Base-by-base conservation (phyloP, 2,113 vertebrate species). In the Chaetura pelagica region DNA sequence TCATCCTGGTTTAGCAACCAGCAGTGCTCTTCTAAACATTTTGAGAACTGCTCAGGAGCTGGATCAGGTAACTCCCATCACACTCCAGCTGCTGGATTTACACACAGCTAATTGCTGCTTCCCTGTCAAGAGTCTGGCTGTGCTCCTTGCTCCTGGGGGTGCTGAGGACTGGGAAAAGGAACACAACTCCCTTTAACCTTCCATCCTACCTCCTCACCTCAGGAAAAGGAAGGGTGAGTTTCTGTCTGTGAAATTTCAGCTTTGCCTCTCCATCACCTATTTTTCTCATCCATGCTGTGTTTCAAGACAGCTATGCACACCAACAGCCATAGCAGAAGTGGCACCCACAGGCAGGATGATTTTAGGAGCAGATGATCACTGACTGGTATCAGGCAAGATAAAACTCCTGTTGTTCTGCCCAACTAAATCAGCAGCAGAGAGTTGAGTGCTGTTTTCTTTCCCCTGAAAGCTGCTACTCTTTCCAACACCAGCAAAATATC, bases 311-410 rank as follows among this genome's bases (percentile, higher is more conserved):
- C 62, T 75, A 2, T 15, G 42, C 30, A 13, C 21, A 32, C 2
- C 0, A 2, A 66, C 0, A 0, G 54, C 38, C 12, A 6, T 24
- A 11, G 24, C 62, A 62, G 51, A 42, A 35, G 26, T 52, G 51
- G 19, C 34, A 29, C 5, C 29, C 18, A 52, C 35, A 42, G 21
- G 58, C 2, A 63, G 32, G 69, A 27, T 51, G 21, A 55, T 61
- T 84, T 84, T 67, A 81, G 68, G 51, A 46, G 15, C 10, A 66
- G 38, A 35, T 90, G 38, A 63, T 64, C 55, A 19, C 16, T 29
- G 40, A 14, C 40, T 30, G 54, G 35, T 46, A 30, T 15, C 3
- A 2, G 44, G 17, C 30, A 66, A 67, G 52, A 72, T 8, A 51
- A 71, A 71, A 58, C 38, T 57, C 2, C 29, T 57, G 42, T 67